Base-by-base conservation (phyloP, 2,113 vertebrate genomes). In the Alligator sinensis region DNA sequence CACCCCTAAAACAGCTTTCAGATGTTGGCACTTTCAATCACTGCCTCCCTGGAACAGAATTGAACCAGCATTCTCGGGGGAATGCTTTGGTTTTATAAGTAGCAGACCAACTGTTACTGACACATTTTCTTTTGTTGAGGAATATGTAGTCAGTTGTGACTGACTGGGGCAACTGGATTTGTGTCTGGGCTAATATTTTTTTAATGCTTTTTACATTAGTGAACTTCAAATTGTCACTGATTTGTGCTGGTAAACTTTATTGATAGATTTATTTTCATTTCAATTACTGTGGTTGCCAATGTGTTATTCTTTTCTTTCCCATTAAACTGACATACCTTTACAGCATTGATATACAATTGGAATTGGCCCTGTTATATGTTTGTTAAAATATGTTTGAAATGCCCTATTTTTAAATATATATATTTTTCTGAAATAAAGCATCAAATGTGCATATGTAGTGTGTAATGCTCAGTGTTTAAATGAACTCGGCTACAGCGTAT, bases 71-170 rank as follows among this genome's bases (percentile, higher is more conserved):
- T 80, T 62, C 87, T 92, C 21, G 18, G 62, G 83, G 93, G 83
- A 96, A 82, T 27, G n/a, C 77, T 91, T 76, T 92, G 77, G 58
- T 82, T 90, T 91, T 88, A 75, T 77, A 90, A 91, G 76, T 10
- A 14, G 57, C 55, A 77, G 55, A 27, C 93, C 57, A 24, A 68
- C 89, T 84, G 84, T 85, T 74, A 28, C n/a, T 94, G 93, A 87
- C 88, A 75, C 87, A 15, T 34, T 90, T 92, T 88, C 82, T 1
- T 0, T 92, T 34, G 14, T 86, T 54, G 25, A 64, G 38, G 54
- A 77, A 77, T 24, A 22, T 30, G 28, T 34, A 30, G 21, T 19
- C 75, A 47, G 47, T 47, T 47, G 47, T 47, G 47, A 47, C 47
- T 47, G 47, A 9, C 47, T 47, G 47, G 47, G 47, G 47, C 47